Evolutionary conservation across 2,888 invertebrate genomes (phyloP).

Genomic region (Metallyticus violacea): DNA sequence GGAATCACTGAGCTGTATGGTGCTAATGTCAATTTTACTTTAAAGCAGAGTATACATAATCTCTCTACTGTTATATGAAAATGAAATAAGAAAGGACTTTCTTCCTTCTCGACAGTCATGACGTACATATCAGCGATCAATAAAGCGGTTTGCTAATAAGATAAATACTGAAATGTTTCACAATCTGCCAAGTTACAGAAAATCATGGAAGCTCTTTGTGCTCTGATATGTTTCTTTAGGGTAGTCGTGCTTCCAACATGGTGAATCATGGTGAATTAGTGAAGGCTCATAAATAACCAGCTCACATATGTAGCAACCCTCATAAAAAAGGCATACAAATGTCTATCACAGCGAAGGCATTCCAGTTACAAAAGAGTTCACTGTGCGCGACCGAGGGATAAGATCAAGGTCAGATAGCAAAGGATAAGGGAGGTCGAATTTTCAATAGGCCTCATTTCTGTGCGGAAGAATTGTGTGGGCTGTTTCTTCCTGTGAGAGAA

Average conservation of each 20-base stretch:
- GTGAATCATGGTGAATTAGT: neutral
- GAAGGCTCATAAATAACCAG: neutral
- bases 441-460: neutral
- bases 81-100: too few relatives aligned
- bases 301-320: neutral
- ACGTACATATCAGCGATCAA: too few relatives aligned
- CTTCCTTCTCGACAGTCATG: too few relatives aligned
- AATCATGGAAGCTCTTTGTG: neutral
- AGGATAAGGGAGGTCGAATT: too few relatives aligned
- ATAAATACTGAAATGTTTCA: too few relatives aligned
- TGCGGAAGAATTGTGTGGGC: neutral
- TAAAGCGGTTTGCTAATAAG: too few relatives aligned
- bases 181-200: too few relatives aligned
- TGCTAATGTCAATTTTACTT: too few relatives aligned
- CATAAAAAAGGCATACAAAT: neutral
- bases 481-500: neutral
- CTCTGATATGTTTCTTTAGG: neutral
- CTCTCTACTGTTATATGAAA: too few relatives aligned
- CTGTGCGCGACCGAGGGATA: neutral
- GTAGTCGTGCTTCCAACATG: too few relatives aligned
- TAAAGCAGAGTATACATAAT: too few relatives aligned
- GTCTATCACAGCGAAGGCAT: neutral
- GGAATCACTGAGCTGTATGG: too few relatives aligned
- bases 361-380: neutral
- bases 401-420: neutral